A percentile compares a stretch with the other conserved stretches of the same genome.
Evolutionary conservation across 2,797 vertebrate genomes (phyloP).

Genomic region (Schizothorax lantsangensis): DNA sequence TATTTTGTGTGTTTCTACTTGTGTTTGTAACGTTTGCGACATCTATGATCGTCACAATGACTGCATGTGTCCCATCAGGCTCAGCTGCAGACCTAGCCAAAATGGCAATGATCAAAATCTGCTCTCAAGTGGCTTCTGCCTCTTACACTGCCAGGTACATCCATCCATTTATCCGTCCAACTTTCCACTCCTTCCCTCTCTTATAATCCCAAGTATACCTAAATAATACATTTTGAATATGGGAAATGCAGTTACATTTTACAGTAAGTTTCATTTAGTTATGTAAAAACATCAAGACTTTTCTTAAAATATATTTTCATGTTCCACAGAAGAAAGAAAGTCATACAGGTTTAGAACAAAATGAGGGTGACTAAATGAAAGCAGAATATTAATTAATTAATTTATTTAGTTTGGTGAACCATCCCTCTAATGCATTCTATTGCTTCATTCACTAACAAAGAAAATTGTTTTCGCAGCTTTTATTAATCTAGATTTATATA

Average conservation of each 20-base stretch:
- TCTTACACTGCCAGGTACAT: constrained; percentile 86
- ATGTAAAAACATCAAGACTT: background rate
- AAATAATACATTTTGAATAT: background rate
- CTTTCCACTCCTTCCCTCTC: background rate
- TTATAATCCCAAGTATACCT: constrained; percentile 10
- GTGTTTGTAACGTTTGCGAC: constrained; percentile 13
- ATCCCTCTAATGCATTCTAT: background rate
- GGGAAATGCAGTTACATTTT: background rate
- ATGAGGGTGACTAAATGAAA: background rate
- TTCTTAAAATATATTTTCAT: background rate
- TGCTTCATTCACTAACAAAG: background rate
- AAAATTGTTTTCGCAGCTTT: background rate
- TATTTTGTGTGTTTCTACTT: constrained; percentile 61
- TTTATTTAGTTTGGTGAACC: background rate
- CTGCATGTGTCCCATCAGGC: constrained; percentile 70
- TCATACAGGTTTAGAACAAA: background rate
- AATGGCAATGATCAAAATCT: constrained; percentile 91
- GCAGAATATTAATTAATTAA: background rate
- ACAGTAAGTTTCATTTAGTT: background rate
- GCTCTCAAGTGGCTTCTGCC: constrained; percentile 78
- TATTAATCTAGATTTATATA: background rate
- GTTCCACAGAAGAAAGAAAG: background rate
- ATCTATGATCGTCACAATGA: background rate
- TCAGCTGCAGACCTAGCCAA: constrained; percentile 96
- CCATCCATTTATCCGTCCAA: background rate